Evolutionary conservation across 2,797 vertebrate genomes (phyloP).

Genomic region (Momotus momota): DNA sequence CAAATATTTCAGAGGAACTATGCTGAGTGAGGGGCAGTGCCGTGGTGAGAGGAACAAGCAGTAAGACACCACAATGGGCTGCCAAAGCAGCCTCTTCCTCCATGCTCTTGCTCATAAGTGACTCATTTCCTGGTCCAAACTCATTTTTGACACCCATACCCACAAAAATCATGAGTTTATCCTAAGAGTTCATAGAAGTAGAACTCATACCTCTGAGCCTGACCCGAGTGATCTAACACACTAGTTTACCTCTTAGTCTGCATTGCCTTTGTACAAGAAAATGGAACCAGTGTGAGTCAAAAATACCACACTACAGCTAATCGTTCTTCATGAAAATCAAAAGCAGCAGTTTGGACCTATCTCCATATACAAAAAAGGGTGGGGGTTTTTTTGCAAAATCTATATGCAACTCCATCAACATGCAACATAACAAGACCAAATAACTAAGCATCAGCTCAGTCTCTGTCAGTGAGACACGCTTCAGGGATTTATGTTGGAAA

Average conservation of each 20-base stretch:
- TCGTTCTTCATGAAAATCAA: not conserved
- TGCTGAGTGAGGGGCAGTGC: rapidly evolving
- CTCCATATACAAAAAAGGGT: not conserved
- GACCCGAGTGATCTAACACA: not conserved
- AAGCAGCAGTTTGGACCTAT: not conserved
- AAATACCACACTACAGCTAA: not conserved
- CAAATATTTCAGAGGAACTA: not conserved
- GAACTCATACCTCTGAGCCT: not conserved
- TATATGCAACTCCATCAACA: not conserved
- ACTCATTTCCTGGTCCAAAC: not conserved
- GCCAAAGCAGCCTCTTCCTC: not conserved
- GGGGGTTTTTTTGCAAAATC: not conserved
- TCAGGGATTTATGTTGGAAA: not conserved
- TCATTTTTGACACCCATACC: not conserved
- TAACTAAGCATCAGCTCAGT: not conserved
- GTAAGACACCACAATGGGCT: not conserved
- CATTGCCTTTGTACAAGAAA: not conserved
- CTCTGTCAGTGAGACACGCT: rapidly evolving
- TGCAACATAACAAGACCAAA: not conserved
- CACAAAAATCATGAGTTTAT: not conserved
- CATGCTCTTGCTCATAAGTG: not conserved
- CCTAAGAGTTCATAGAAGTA: not conserved
- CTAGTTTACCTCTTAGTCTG: not conserved
- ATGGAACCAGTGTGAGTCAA: not conserved
- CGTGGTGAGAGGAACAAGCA: not conserved